Percentiles rank a stretch among this genome's conserved stretches.
phyloP scores from a whole-genome alignment of 2,797 vertebrate genomes.

The Gouania willdenowi region DNA sequence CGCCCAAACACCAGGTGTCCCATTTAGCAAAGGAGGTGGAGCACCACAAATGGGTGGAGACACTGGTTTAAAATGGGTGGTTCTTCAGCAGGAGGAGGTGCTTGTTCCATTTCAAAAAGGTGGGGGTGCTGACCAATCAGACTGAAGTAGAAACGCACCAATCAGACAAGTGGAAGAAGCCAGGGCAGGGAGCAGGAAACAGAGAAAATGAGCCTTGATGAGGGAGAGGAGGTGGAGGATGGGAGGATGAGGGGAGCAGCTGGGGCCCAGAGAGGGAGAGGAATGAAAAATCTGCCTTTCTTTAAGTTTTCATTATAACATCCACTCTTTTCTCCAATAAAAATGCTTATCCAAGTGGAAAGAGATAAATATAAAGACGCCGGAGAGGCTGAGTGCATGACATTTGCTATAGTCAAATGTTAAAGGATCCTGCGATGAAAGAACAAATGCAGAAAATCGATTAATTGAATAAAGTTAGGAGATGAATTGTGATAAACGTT shows the following conservation, averaged over 20 bases:
- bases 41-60: conserved; percentile 3
- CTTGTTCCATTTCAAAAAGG: background rate
- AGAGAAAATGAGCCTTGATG: conserved; percentile 69
- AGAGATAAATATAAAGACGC: conserved; percentile 9
- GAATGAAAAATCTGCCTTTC: conserved; percentile 15
- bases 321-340: conserved; percentile 19
- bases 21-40: conserved; percentile 13
- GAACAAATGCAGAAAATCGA: too few species aligned
- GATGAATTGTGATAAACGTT: too few species aligned
- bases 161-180: conserved; percentile 32
- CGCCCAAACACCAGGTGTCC: conserved; percentile 15
- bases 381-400: too few species aligned
- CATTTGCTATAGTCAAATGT: too few species aligned
- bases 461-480: too few species aligned
- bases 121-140: conserved; percentile 51
- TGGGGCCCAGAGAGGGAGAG: conserved; percentile 35
- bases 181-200: conserved; percentile 56
- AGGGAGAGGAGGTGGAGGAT: conserved; percentile 47
- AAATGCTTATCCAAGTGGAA: conserved; percentile 26
- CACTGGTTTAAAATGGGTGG: conserved; percentile 10
- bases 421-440: too few species aligned
- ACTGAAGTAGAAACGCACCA: conserved; percentile 23
- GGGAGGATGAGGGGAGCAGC: conserved; percentile 25
- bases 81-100: background rate
- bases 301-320: conserved; percentile 27